phyloP scores from a whole-genome alignment of 1,140 invertebrate species.

The Caenorhabditis brenneri region DNA sequence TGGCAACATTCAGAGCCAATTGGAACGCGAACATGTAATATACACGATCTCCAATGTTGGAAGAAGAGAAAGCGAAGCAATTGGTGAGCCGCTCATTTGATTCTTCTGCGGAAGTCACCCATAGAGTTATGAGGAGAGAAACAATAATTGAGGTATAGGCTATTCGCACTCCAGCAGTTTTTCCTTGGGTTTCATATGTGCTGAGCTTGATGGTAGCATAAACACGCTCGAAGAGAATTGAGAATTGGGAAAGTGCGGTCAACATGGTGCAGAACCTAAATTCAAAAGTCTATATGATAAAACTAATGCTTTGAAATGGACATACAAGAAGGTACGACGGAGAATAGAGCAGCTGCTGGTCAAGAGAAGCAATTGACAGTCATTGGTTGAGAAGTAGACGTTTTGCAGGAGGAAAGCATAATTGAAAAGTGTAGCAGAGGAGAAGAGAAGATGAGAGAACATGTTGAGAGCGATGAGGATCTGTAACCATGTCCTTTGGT shows the following conservation, averaged over 20 bases:
- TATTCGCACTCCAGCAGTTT: background rate
- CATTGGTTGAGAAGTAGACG: background rate
- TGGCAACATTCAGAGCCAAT: background rate
- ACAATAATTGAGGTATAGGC: background rate
- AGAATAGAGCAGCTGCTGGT: background rate
- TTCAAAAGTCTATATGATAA: background rate
- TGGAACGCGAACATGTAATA: background rate
- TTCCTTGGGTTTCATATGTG: background rate
- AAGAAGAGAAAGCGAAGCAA: constrained; percentile 2
- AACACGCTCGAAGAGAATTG: background rate
- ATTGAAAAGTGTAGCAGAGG: background rate
- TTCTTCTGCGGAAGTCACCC: background rate
- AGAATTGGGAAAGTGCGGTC: background rate
- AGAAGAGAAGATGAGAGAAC: background rate
- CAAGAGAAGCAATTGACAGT: background rate
- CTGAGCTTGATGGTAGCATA: background rate
- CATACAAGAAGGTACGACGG: background rate
- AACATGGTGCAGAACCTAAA: background rate
- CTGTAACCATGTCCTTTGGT: no score
- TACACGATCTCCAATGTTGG: background rate
- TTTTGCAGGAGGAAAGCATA: background rate
- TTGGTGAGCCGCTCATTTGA: background rate
- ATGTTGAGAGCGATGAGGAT: background rate
- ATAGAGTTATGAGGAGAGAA: background rate
- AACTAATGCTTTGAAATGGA: no score